Conservation (phyloP, 1,140 invertebrate genomes). For the Drosophila guanche region DNA sequence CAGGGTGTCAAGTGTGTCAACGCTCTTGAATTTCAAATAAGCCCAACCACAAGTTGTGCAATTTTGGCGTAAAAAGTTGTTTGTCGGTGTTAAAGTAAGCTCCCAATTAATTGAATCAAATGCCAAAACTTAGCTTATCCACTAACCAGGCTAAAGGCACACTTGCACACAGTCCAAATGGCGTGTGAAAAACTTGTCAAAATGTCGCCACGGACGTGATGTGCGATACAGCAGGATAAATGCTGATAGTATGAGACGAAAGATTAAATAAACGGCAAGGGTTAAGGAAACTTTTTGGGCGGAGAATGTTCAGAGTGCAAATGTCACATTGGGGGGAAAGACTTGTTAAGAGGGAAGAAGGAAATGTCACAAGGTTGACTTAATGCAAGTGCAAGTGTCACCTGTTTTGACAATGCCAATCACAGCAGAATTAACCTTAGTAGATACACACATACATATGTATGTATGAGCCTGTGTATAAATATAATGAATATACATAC, state of each 20-base stretch:
- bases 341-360: no score
- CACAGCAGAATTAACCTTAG: not conserved
- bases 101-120: slow-evolving; percentile 50
- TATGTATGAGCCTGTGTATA: no score
- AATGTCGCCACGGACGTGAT: slow-evolving; percentile 28
- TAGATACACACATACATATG: no score
- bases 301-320: no score
- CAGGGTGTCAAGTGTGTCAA: slow-evolving; percentile 2
- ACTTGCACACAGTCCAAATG: slow-evolving; percentile 15
- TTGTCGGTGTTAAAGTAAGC: slow-evolving; percentile 17
- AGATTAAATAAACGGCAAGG: slow-evolving; percentile 2
- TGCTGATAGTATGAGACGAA: not conserved
- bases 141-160: slow-evolving; percentile 17
- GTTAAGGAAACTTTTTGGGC: slow-evolving; percentile 4
- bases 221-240: not conserved
- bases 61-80: slow-evolving; percentile 25
- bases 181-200: slow-evolving; percentile 48
- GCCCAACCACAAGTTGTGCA: slow-evolving; percentile 32
- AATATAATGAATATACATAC: no score
- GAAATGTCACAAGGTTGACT: slow-evolving; percentile 20
- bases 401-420: slow-evolving; percentile 8
- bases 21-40: slow-evolving; percentile 42
- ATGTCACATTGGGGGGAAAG: no score
- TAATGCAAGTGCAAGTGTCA: slow-evolving; percentile 6
- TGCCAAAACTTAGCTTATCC: slow-evolving; percentile 21